Conservation (phyloP, 1,140 invertebrate genomes). For the Drosophila asahinai region DNA sequence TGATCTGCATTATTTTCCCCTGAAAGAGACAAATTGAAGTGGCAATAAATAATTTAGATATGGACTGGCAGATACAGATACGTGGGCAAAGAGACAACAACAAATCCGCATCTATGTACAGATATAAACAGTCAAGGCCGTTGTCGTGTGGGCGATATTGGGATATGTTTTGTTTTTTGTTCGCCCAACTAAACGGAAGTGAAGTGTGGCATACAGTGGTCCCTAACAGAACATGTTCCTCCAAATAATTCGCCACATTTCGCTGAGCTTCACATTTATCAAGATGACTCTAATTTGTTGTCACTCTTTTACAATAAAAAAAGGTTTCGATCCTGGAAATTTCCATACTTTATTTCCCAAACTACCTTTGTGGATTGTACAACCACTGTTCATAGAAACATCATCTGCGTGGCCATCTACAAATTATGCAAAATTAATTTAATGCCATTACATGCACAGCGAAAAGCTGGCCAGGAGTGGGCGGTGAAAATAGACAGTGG, state of each 20-base stretch:
- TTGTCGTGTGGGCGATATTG: conserved; percentile 3
- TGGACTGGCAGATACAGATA: conserved; percentile 36
- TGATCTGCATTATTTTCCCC: conserved; percentile 39
- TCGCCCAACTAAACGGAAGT: conserved; percentile 1
- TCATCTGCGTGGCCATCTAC: conserved; percentile 19
- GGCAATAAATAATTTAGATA: conserved; percentile 52
- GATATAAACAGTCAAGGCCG: conserved; percentile 22
- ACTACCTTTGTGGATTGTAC: too few relatives aligned
- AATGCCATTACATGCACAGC: conserved; percentile 22
- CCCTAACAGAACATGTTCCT: background rate
- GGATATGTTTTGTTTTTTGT: conserved; percentile 8
- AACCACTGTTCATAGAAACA: conserved; percentile 2
- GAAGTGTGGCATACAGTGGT: conserved; percentile 15
- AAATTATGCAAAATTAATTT: conserved; percentile 48
- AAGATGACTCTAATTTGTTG: too few relatives aligned
- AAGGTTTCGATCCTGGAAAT: too few relatives aligned
- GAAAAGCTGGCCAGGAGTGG: background rate
- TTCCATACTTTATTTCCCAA: too few relatives aligned
- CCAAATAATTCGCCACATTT: too few relatives aligned
- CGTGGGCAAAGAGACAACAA: conserved; percentile 19
- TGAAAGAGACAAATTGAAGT: conserved; percentile 53
- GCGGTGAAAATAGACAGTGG: background rate
- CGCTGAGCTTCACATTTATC: too few relatives aligned
- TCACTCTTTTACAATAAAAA: too few relatives aligned
- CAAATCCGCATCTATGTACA: conserved; percentile 22